Conservation (phyloP, 2,888 invertebrate species). For the Dexiosoma caninum region DNA sequence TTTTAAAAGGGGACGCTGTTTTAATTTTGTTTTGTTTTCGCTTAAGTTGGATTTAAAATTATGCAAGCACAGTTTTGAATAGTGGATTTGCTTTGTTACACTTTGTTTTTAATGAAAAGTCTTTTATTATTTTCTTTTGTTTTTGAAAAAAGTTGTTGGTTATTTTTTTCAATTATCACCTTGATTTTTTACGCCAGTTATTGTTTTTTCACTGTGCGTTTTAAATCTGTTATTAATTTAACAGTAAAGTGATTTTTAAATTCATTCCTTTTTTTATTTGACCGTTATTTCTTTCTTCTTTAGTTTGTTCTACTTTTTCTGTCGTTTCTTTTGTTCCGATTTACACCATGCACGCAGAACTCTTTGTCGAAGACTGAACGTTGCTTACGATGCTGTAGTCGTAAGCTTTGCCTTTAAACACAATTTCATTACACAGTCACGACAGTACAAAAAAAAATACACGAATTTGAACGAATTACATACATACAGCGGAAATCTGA, state of each 20-base stretch:
- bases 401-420: constrained; percentile 53
- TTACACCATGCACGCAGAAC: constrained; percentile 57
- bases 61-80: constrained; percentile 27
- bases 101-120: not conserved
- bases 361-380: constrained; percentile 63
- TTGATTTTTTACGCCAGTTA: constrained; percentile 1
- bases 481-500: not conserved
- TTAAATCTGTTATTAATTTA: constrained; percentile 43
- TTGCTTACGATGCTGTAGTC: constrained; percentile 58
- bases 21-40: constrained; percentile 12
- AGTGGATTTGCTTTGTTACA: not conserved
- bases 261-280: constrained; percentile 13
- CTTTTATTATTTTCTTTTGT: not conserved
- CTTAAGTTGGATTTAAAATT: constrained; percentile 35
- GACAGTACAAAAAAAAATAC: constrained; percentile 24
- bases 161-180: not conserved
- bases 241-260: constrained; percentile 14
- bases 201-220: constrained; percentile 18
- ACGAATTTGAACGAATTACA: constrained; percentile 28
- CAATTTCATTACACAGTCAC: constrained; percentile 21
- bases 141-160: no score
- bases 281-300: constrained; percentile 25
- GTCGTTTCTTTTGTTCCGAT: constrained; percentile 48
- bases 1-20: constrained; percentile 45
- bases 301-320: constrained; percentile 9